Evolutionary conservation across 1,140 invertebrate genomes (phyloP).

Genomic region (Conus ventricosus): DNA sequence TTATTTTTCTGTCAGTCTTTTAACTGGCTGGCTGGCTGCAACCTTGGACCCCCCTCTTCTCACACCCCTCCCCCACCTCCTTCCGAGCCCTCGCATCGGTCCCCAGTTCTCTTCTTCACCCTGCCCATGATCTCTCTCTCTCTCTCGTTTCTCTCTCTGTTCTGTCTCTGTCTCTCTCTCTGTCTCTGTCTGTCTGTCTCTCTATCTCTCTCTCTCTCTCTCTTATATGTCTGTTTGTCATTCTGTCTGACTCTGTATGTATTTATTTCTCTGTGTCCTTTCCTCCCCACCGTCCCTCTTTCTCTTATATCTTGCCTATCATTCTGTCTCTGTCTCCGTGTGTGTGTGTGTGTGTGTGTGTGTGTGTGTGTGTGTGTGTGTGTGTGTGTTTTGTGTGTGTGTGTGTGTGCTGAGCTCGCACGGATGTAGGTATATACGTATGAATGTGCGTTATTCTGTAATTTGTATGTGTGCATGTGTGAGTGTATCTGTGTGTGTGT

Average conservation of each 20-base stretch:
- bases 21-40: too few species aligned
- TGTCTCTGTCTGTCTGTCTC: conserved; percentile 3
- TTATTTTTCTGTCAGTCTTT: too few species aligned
- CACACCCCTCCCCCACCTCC: too few species aligned
- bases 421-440: too few species aligned
- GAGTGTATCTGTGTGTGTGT: too few species aligned
- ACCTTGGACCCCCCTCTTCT: too few species aligned
- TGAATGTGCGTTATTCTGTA: too few species aligned
- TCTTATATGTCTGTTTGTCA: not conserved
- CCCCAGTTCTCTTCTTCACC: not conserved
- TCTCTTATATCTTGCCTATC: too few species aligned
- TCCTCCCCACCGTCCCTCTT: not conserved
- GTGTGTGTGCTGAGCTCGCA: too few species aligned
- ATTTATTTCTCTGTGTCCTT: not conserved
- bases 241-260: not conserved
- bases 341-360: not conserved
- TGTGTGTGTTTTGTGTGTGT: not conserved
- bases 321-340: not conserved
- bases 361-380: conserved; percentile 15
- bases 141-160: conserved; percentile 8
- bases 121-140: conserved; percentile 5
- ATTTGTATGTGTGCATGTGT: too few species aligned
- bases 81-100: too few species aligned
- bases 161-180: conserved; percentile 17
- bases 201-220: not conserved